Evolutionary conservation across 2,113 vertebrate species (phyloP).

Genomic region (Poeciliopsis retropinna): DNA sequence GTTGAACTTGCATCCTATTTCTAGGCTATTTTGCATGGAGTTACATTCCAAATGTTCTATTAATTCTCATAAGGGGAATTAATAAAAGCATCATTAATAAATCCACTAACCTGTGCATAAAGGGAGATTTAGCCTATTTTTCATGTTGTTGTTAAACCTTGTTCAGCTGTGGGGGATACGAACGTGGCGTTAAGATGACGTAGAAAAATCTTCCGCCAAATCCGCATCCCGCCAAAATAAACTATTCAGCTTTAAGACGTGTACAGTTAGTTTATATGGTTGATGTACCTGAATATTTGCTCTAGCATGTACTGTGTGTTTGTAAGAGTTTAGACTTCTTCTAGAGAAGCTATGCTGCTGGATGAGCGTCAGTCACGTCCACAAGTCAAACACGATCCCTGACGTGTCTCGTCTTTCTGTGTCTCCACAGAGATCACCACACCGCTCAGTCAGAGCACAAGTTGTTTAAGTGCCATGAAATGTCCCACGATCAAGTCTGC

Average conservation of each 20-base stretch:
- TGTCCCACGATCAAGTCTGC: slow-evolving; percentile 26
- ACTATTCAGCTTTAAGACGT: not conserved
- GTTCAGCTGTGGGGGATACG: not conserved
- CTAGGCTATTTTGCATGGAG: not conserved
- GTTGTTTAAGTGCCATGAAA: slow-evolving; percentile 56
- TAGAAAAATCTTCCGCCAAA: slow-evolving; percentile 52
- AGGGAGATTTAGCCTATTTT: not conserved
- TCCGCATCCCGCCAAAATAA: slow-evolving; percentile 57
- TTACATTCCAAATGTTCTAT: too few species aligned
- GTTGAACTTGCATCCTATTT: not conserved
- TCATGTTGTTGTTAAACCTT: not conserved
- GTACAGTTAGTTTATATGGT: not conserved
- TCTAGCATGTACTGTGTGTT: not conserved
- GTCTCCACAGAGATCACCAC: slow-evolving; percentile 14
- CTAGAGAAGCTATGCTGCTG: not conserved
- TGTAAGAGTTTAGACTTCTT: not conserved
- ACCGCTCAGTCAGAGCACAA: not conserved
- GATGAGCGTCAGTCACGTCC: not conserved
- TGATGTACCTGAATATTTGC: not conserved
- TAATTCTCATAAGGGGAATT: not conserved
- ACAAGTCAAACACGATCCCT: not conserved
- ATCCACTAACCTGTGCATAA: not conserved
- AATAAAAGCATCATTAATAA: not conserved
- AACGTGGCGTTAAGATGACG: not conserved
- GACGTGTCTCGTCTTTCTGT: not conserved